Evolutionary conservation across 1,140 invertebrate species (phyloP).

Genomic region (Nasonia longicornis): DNA sequence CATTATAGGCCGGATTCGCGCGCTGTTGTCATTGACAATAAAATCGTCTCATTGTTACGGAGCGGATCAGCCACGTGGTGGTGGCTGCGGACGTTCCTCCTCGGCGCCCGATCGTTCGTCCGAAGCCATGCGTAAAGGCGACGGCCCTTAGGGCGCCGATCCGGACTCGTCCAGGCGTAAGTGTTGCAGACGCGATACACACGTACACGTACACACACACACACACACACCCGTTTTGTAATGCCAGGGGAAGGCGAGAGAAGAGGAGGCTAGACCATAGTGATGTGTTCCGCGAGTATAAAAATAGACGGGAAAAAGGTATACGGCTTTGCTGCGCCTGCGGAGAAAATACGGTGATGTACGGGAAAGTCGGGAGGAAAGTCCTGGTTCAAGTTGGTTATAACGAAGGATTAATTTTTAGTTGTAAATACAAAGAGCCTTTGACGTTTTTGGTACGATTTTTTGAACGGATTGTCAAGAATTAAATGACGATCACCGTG

Average conservation of each 20-base stretch:
- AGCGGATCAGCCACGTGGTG: conserved; percentile 52
- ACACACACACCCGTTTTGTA: not conserved
- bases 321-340: not conserved
- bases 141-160: conserved; percentile 49
- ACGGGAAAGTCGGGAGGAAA: conserved; percentile 21
- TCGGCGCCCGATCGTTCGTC: conserved; percentile 24
- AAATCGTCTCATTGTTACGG: conserved; percentile 53
- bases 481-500: no score
- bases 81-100: conserved; percentile 20
- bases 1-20: conserved; percentile 22
- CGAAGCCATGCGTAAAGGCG: conserved; percentile 42
- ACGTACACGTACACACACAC: not conserved
- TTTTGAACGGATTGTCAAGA: no score
- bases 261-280: not conserved
- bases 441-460: no score
- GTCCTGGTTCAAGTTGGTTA: not conserved
- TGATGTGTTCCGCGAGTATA: not conserved
- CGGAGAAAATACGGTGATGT: conserved; percentile 51
- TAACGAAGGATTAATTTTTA: not conserved
- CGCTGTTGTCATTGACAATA: conserved; percentile 54
- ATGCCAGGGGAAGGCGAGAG: conserved; percentile 3
- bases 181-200: conserved; percentile 43
- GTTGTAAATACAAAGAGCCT: not conserved
- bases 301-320: conserved; percentile 30
- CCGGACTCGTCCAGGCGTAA: conserved; percentile 51